Evolutionary conservation across 1,140 invertebrate genomes (phyloP).

Genomic region (Dinoponera quadriceps): DNA sequence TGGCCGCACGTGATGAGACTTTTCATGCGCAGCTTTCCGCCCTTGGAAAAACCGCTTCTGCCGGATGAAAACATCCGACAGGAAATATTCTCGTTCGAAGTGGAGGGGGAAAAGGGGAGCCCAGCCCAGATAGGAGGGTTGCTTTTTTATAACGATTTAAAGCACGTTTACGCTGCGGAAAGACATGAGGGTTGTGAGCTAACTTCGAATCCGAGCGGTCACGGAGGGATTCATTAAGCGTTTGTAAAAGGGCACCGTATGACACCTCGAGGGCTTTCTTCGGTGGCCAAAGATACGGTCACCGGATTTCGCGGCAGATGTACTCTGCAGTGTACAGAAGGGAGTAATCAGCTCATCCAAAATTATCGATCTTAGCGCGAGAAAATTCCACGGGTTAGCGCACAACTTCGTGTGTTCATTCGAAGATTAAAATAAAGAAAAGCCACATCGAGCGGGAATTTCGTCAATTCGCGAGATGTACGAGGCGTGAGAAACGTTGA

Average conservation of each 20-base stretch:
- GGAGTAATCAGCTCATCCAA: no score
- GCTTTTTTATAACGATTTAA: slow-evolving; percentile 47
- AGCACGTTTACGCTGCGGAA: slow-evolving; percentile 4
- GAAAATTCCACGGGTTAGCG: no score
- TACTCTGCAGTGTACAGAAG: not conserved
- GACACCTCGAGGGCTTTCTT: slow-evolving; percentile 1
- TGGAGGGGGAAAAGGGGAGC: slow-evolving; percentile 17
- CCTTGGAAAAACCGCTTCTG: slow-evolving; percentile 44
- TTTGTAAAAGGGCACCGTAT: slow-evolving; percentile 16
- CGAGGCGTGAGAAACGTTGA: no score
- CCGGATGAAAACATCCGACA: slow-evolving; percentile 71
- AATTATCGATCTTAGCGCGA: no score
- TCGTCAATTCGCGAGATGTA: no score
- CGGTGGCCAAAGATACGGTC: not conserved
- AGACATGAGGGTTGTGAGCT: not conserved
- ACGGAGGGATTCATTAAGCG: slow-evolving; percentile 18
- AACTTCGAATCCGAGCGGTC: slow-evolving; percentile 37
- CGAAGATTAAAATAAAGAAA: no score
- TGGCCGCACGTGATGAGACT: slow-evolving; percentile 71
- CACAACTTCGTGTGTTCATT: no score
- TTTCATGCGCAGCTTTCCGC: slow-evolving; percentile 69
- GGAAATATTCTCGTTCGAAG: slow-evolving; percentile 61
- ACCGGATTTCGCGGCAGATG: not conserved
- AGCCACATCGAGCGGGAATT: no score
- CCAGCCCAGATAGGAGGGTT: not conserved